Evolutionary conservation across 2,888 invertebrate species (phyloP).

Genomic region (Smittia aterrima): DNA sequence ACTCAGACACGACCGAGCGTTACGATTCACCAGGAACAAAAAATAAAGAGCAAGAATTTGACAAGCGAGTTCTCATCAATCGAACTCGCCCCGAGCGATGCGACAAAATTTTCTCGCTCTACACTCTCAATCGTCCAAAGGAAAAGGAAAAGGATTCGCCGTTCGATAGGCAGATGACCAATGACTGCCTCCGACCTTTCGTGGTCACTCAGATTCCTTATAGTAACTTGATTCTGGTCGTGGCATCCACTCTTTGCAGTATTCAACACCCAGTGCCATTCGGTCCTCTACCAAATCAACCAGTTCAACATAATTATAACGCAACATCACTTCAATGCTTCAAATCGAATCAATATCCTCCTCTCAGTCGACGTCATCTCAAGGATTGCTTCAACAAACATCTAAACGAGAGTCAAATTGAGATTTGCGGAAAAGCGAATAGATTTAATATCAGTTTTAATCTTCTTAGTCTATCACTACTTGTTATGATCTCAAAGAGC

Average conservation of each 20-base stretch:
- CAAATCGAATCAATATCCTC: neutral
- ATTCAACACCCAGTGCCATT: conserved; percentile 54
- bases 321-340: conserved; percentile 44
- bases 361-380: neutral
- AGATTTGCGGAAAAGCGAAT: conserved; percentile 33
- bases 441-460: conserved; percentile 5
- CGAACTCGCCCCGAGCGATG: conserved; percentile 82
- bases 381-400: conserved; percentile 30
- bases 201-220: conserved; percentile 71
- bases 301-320: conserved; percentile 54
- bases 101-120: conserved; percentile 68
- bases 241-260: conserved; percentile 67
- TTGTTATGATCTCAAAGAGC: neutral
- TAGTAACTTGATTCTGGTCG: conserved; percentile 75
- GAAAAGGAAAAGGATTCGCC: conserved; percentile 53
- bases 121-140: conserved; percentile 56
- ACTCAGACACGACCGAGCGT: conserved; percentile 40
- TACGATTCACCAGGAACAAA: conserved; percentile 51
- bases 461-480: neutral
- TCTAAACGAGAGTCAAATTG: conserved; percentile 30
- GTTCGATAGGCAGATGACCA: conserved; percentile 14
- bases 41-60: conserved; percentile 60
- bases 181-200: conserved; percentile 58
- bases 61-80: conserved; percentile 66
- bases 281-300: conserved; percentile 53